Base-by-base conservation (phyloP, 2,113 vertebrate genomes). In the Alligator sinensis region DNA sequence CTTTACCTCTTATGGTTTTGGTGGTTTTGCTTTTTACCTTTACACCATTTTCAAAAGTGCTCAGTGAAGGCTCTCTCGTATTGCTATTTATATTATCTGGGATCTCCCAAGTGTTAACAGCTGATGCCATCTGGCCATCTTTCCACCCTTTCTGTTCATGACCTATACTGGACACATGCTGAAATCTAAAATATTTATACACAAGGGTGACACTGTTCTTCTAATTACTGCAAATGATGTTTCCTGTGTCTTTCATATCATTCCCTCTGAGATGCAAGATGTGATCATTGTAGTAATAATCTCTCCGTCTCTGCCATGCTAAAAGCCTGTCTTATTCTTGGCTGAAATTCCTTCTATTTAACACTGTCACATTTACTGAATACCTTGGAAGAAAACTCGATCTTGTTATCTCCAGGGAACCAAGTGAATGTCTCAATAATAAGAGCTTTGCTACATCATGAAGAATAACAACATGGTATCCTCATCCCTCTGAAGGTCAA, bases 161-260 rank as follows among this genome's bases (percentile, higher is more conserved):
- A 88, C 94, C 90, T 93, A 85, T 76, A 28, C 59, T 92, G 68
- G 64, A 91, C 75, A 66, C 61, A 64, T 94, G 83, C 82, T 91
- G 87, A 96, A 96, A 95, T 94, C 19, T 87, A 66, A 97, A 95
- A 94, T 94, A 94, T 84, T 92, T 94, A 84, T 94, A 83, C 34
- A 63, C 22, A 66, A 76, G n/a, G 80, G 70, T 86, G 75, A 91
- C 84, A 81, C 72, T 85, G 38, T 81, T 92, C 78, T 70, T 97
- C 89, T 97, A 97, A 97, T 96, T 91, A 96, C 79, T 92, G 77
- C 80, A 95, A 96, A 97, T 72, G 80, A 96, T 92, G 82, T 92
- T 95, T 25, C 85, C 79, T 84, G 24, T 62, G 75, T 86, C 86
- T 97, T 96, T 91, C 88, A 87, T 24, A 76, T 59, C 1, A 0